phyloP scores from a whole-genome alignment of 2,888 invertebrate genomes.

The Mythimna ferrago region DNA sequence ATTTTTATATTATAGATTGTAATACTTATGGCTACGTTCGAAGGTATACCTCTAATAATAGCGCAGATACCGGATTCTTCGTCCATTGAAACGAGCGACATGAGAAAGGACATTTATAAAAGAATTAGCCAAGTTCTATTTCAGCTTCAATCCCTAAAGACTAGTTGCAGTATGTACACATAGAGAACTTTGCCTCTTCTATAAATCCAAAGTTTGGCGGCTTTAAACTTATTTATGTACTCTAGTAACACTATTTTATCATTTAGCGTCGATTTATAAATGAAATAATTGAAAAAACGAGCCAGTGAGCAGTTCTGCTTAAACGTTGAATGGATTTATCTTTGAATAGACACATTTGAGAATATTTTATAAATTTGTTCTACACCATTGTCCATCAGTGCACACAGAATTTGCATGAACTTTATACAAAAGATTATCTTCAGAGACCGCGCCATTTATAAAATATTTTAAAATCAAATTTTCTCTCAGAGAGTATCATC shows the following conservation, averaged over 20 bases:
- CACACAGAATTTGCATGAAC: slow-evolving; percentile 25
- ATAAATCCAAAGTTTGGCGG: slow-evolving; percentile 31
- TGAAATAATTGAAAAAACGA: not conserved
- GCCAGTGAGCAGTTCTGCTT: not conserved
- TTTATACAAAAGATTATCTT: slow-evolving; percentile 31
- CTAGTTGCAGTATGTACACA: slow-evolving; percentile 21
- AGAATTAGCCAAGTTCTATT: slow-evolving; percentile 22
- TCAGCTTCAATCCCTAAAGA: slow-evolving; percentile 25
- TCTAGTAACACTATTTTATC: not conserved
- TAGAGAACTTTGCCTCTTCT: slow-evolving; percentile 23
- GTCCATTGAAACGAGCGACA: not conserved
- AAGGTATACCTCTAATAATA: not conserved
- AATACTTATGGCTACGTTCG: too few relatives aligned
- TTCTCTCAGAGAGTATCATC: slow-evolving; percentile 30
- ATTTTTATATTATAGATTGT: too few relatives aligned
- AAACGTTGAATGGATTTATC: not conserved
- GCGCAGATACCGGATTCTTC: not conserved
- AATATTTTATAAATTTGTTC: not conserved
- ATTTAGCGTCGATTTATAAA: not conserved
- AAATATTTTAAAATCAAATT: slow-evolving; percentile 38
- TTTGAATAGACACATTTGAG: not conserved
- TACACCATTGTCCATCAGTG: slow-evolving; percentile 8
- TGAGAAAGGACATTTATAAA: slow-evolving; percentile 14
- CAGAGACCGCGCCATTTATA: slow-evolving; percentile 18
- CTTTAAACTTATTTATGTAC: slow-evolving; percentile 13